phyloP scores from a whole-genome alignment of 2,113 vertebrate genomes.

The Thunnus maccoyii region DNA sequence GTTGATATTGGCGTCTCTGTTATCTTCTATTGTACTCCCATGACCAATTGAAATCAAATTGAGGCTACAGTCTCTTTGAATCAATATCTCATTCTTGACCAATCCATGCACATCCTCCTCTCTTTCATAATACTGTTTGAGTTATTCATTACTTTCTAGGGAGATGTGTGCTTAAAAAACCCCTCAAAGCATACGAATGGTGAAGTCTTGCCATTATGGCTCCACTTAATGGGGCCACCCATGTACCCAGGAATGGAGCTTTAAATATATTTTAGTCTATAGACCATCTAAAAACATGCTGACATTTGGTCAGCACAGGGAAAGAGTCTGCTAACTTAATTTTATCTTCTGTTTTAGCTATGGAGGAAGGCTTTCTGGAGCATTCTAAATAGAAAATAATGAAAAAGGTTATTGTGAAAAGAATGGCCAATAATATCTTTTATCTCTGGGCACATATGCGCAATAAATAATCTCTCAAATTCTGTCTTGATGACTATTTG shows the following conservation, averaged over 20 bases:
- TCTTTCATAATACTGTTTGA: constrained; percentile 53
- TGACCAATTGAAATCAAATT: constrained; percentile 71
- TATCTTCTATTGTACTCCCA: constrained; percentile 56
- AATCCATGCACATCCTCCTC: constrained; percentile 30
- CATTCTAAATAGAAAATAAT: background rate
- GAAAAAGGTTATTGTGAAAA: background rate
- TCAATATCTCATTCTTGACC: constrained; percentile 68
- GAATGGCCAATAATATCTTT: background rate
- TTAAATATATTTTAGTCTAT: constrained; percentile 13
- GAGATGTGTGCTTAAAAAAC: constrained; percentile 17
- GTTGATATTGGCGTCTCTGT: constrained; percentile 56
- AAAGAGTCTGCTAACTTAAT: background rate
- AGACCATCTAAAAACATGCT: constrained; percentile 7
- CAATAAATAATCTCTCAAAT: constrained; percentile 23
- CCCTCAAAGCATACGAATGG: background rate
- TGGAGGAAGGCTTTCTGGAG: background rate
- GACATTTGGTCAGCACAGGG: constrained; percentile 34
- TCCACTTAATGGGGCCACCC: background rate
- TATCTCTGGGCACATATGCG: background rate
- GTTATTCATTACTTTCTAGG: constrained; percentile 63
- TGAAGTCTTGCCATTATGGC: background rate
- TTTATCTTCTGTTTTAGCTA: background rate
- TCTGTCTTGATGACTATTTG: constrained; percentile 11
- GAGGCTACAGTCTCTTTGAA: constrained; percentile 51
- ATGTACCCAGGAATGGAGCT: constrained; percentile 1